Evolutionary conservation across 2,113 vertebrate genomes (phyloP), one percentile per base, ranked within the genome.

Genomic region (Ceyx melanurus): DNA sequence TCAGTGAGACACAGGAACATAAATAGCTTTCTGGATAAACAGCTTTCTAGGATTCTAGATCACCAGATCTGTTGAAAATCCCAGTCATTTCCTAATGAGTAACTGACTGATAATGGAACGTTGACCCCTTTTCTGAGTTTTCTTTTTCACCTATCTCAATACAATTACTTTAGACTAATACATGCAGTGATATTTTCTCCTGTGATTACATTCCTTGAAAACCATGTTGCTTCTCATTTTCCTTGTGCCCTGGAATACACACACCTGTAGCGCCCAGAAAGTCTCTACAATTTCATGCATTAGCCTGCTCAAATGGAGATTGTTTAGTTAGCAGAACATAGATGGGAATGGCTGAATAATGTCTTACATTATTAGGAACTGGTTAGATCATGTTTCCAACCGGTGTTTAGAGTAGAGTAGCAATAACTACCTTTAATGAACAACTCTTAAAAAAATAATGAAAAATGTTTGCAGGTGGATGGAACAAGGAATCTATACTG

Each of bases 381-480:
- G 77, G 76, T 67, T 81, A 37, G 78, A 84, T 82, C 88, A 26
- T 45, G 45, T 87, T 97, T 57, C 76, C 81, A 96, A 76, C 23
- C 96, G 82, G 65, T 13, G 45, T 96, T 96, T 79, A 92, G 51
- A 82, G 33, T 29, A 86, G 23, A 26, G 56, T 26, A 96, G 84
- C 81, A 95, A 92, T 68, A 93, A 88, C 62, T 85, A 81, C 80
- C 64, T 94, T 93, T 93, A 94, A 93, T 86, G 89, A 97, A 91
- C 58, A 42, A 46, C 64, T 96, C 76, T 66, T 95, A 91, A 88
- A 94, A 95, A 94, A 95, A 77, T 62, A 93, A 92, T 74, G 64
- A 92, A 95, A 96, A 95, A 92, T 94, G 84, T 85, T 65, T 96
- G 72, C 82, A 97, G 83, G 77, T 95, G 68, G 58, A 89, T 86